These are phyloP conservation scores for Aviceda subcristata DNA, from an alignment of 2,113 vertebrate genomes.

Conservation along the genomic window DNA sequence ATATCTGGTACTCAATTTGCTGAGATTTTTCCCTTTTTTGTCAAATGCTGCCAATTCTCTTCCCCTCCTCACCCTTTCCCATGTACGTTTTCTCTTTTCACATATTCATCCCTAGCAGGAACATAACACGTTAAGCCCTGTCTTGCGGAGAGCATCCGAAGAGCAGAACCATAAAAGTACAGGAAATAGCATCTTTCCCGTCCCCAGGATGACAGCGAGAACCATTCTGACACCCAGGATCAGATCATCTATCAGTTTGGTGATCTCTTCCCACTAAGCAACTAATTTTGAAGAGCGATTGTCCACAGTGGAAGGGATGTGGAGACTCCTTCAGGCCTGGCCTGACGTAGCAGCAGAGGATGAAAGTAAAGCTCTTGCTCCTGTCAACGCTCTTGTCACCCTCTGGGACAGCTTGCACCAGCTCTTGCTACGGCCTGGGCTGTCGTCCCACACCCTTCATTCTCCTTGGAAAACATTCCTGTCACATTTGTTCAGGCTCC, in stretches of 20 bases:
- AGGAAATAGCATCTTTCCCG: neutral
- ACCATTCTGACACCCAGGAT: neutral
- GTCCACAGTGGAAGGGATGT: neutral
- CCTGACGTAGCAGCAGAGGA: neutral
- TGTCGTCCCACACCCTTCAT: constrained; percentile 43
- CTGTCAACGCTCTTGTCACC: neutral
- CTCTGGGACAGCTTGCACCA: constrained; percentile 5
- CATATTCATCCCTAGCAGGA: neutral
- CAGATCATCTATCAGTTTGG: neutral
- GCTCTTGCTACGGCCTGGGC: neutral
- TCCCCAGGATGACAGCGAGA: neutral
- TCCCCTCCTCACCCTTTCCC: neutral
- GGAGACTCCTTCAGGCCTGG: neutral
- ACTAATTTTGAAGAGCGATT: neutral
- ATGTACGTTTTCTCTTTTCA: neutral
- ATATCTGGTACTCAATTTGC: neutral
- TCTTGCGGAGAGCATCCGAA: neutral
- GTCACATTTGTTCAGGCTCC: constrained; percentile 7
- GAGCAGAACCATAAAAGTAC: neutral
- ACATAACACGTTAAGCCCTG: neutral
- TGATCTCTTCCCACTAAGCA: neutral
- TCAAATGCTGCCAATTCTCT: neutral
- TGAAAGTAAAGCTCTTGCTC: neutral
- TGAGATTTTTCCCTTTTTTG: neutral
- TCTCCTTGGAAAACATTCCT: constrained; percentile 5